These are phyloP conservation scores for Blastomussa wellsi DNA, from an alignment of 92 coral and sea anemone species.

Conservation along the genomic window DNA sequence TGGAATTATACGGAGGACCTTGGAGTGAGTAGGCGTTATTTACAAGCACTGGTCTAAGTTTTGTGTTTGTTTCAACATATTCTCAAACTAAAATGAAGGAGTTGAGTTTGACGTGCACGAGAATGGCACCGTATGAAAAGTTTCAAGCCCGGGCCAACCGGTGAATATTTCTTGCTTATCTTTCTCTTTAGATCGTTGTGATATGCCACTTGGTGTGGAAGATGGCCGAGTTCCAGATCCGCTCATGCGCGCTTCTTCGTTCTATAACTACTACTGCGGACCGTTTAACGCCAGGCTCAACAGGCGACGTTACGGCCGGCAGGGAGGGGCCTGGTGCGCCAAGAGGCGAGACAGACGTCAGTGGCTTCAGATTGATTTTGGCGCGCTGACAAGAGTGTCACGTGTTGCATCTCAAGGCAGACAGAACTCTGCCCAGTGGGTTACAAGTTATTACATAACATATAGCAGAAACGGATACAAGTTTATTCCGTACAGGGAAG, in stretches of 20 bases:
- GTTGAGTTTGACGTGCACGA: too few relatives aligned
- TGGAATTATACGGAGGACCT: slow-evolving; percentile 68
- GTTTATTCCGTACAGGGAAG: slow-evolving; percentile 62
- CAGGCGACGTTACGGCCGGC: slow-evolving; percentile 55
- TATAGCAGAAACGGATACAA: slow-evolving; percentile 71
- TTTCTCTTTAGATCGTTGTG: slow-evolving; percentile 59
- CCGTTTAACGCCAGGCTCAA: slow-evolving; percentile 78
- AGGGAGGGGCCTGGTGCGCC: slow-evolving; percentile 84
- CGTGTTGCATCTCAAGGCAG: slow-evolving; percentile 83
- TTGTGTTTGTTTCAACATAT: background rate
- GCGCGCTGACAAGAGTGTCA: slow-evolving; percentile 67
- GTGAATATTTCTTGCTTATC: background rate
- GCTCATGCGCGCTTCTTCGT: slow-evolving; percentile 76
- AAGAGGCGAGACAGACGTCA: slow-evolving; percentile 55
- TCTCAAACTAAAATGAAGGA: too few relatives aligned
- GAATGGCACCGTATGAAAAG: too few relatives aligned
- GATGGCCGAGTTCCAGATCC: slow-evolving; percentile 77
- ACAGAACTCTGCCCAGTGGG: slow-evolving; percentile 81
- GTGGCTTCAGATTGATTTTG: slow-evolving; percentile 81
- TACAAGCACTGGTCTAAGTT: background rate
- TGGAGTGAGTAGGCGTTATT: slow-evolving; percentile 46
- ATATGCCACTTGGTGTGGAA: slow-evolving; percentile 81
- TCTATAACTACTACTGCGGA: slow-evolving; percentile 60
- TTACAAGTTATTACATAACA: slow-evolving; percentile 62
- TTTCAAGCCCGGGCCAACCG: too few relatives aligned